Percentiles rank a stretch among this genome's conserved stretches.
Evolutionary conservation across 2,113 vertebrate genomes (phyloP).

Genomic region (Larimichthys crocea): DNA sequence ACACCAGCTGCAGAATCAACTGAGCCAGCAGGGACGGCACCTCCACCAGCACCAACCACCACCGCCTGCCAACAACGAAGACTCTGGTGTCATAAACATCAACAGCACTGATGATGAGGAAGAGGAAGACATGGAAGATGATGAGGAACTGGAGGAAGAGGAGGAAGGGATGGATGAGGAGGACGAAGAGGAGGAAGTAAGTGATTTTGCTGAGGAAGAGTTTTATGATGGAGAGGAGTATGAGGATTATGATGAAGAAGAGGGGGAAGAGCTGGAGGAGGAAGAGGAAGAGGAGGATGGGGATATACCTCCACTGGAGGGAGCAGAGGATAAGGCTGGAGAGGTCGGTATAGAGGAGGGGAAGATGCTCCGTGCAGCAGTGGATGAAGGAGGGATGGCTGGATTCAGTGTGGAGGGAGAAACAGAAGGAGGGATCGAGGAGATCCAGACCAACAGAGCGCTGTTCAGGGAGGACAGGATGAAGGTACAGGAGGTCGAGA

Average conservation of each 20-base stretch:
- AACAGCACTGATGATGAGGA: constrained; percentile 91
- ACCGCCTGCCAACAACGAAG: constrained; percentile 76
- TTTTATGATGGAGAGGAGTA: constrained; percentile 76
- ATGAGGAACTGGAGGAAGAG: constrained; percentile 86
- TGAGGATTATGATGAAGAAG: constrained; percentile 78
- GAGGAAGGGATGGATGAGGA: constrained; percentile 83
- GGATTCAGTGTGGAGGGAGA: constrained; percentile 71
- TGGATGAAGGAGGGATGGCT: constrained; percentile 53
- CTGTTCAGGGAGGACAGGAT: constrained; percentile 61
- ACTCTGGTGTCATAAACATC: constrained; percentile 90
- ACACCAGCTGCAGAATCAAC: constrained; percentile 82
- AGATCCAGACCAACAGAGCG: constrained; percentile 77
- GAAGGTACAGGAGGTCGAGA: constrained; percentile 79
- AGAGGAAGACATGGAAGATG: constrained; percentile 87
- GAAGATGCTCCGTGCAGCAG: constrained; percentile 59
- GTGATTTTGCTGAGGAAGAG: constrained; percentile 81
- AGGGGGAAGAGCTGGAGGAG: constrained; percentile 71
- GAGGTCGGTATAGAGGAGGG: constrained; percentile 58
- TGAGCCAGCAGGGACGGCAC: constrained; percentile 68
- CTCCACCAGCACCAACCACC: constrained; percentile 71
- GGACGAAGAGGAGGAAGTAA: constrained; percentile 87
- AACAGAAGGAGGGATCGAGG: constrained; percentile 79
- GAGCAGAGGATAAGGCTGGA: constrained; percentile 66
- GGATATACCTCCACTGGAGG: constrained; percentile 78
- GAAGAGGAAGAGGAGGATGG: constrained; percentile 76